These are phyloP conservation scores for Rhabdomys pumilio DNA, from an alignment of 2,797 vertebrate species.

Conservation along the genomic window DNA sequence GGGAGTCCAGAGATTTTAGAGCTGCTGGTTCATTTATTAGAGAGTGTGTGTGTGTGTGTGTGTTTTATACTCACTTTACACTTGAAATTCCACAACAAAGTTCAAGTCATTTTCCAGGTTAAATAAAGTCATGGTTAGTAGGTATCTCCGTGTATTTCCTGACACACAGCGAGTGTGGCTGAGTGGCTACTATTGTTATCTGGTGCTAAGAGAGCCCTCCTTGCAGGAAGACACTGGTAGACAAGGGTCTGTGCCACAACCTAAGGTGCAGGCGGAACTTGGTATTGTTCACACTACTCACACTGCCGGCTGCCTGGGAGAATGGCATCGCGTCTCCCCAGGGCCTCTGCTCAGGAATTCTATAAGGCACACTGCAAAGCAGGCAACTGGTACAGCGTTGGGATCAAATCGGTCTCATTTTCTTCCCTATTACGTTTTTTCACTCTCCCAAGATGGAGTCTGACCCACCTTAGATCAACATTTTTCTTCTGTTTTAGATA, in stretches of 20 bases:
- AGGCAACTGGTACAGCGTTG: background rate
- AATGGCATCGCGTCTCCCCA: background rate
- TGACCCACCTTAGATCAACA: background rate
- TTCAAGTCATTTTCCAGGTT: background rate
- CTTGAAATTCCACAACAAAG: background rate
- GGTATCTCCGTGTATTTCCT: background rate
- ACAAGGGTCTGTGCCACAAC: background rate
- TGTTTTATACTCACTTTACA: background rate
- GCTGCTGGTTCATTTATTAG: slow-evolving; percentile 23
- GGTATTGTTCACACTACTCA: background rate
- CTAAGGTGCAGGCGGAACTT: background rate
- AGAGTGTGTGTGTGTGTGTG: background rate
- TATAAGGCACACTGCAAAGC: slow-evolving; percentile 44
- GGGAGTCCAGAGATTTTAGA: background rate
- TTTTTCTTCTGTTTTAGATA: slow-evolving; percentile 29
- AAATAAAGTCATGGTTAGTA: slow-evolving; percentile 2
- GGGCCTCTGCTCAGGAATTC: background rate
- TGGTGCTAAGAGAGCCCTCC: background rate
- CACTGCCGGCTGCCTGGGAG: background rate
- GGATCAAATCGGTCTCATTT: slow-evolving; percentile 11
- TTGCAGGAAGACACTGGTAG: slow-evolving; percentile 28
- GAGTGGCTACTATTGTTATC: background rate
- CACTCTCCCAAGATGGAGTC: background rate
- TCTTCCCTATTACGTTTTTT: slow-evolving; percentile 17
- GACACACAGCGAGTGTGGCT: background rate